Conservation (phyloP, 2,113 vertebrate genomes). For the Scophthalmus maximus region DNA sequence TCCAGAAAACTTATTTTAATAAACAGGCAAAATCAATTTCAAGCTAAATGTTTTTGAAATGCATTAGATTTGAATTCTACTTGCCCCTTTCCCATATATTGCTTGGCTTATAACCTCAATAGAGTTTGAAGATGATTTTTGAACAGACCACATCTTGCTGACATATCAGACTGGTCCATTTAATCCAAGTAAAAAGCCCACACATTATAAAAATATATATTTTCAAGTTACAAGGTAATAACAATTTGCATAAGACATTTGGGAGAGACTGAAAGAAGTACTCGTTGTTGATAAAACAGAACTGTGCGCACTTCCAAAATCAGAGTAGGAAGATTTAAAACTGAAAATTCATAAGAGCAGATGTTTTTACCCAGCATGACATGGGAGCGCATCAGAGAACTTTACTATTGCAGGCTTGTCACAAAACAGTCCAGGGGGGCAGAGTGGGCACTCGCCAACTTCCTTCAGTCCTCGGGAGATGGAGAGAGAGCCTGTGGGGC, state of each 20-base stretch:
- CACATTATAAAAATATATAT: neutral
- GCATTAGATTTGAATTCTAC: too few relatives aligned
- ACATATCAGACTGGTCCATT: neutral
- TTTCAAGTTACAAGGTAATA: neutral
- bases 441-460: slow-evolving; percentile 84
- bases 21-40: too few relatives aligned
- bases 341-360: slow-evolving; percentile 1
- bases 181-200: slow-evolving; percentile 11
- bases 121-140: too few relatives aligned
- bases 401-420: slow-evolving; percentile 81
- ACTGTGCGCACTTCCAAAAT: neutral
- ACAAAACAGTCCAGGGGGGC: slow-evolving; percentile 88
- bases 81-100: too few relatives aligned
- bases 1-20: too few relatives aligned
- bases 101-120: too few relatives aligned
- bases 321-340: too few relatives aligned
- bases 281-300: neutral
- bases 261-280: neutral
- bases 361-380: slow-evolving; percentile 85
- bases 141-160: neutral
- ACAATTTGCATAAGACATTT: neutral
- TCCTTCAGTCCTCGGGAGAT: slow-evolving; percentile 77
- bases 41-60: too few relatives aligned
- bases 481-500: slow-evolving; percentile 87
- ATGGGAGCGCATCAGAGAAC: slow-evolving; percentile 76